Base-by-base conservation (phyloP, 2,888 invertebrate species). In the Drosophila kambysellisi region DNA sequence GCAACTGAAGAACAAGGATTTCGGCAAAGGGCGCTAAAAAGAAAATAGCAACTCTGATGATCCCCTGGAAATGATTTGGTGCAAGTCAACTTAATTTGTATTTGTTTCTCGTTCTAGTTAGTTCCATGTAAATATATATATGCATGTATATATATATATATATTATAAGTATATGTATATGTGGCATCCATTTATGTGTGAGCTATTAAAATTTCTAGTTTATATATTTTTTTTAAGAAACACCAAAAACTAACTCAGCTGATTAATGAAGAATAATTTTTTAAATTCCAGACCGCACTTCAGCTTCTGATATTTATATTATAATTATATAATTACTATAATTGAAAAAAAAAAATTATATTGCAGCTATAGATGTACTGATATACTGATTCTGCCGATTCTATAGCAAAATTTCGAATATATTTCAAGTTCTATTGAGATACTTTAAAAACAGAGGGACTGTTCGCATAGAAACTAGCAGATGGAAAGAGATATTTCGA, bases 1-100 rank as follows among this genome's bases (percentile, higher is more conserved):
- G 17, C 74, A 73, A 17, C 63, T 81, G 33, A 88, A 85, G 39
- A 64, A 69, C 4, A 61, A 58, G 1, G n/a, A 72, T 9, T 53
- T 65, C 9, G 60, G 30, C 60, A 70, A 71, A 33, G 48, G 50
- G 50, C 53, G 52, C n/a, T 46, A 33, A 46, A 1, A 2, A 46
- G 3, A 2, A 30, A 25, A 15, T 8, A 12, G 3, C 12, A 46
- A 20, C 20, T 41, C 9, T 7, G 12, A 20, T 20, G 12, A 20
- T 46, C 0, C 7, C 0, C 46, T 46, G 4, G 15, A 20, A 46
- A 8, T 46, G 15, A 5, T 29, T 29, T 17, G 15, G 11, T 33
- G 9, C 33, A 33, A 35, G 2, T 56, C 29, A 17, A 29, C n/a
- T 39, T 39, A 8, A 25, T 15, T 25, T 25, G 4, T 1, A 54